Base-by-base conservation (phyloP, 1,140 invertebrate genomes). In the Drosophila quadrilineata region DNA sequence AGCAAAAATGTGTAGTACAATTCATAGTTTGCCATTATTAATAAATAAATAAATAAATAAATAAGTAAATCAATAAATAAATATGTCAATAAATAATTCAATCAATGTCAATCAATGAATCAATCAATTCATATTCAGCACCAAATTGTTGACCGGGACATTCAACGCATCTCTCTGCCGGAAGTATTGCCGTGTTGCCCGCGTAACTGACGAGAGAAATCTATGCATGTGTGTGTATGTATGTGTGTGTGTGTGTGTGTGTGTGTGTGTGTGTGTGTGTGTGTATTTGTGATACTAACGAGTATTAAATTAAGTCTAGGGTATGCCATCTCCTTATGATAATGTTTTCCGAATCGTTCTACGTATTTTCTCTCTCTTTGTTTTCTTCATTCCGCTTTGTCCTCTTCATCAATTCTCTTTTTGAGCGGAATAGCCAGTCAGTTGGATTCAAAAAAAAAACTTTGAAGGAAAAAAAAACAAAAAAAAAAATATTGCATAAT, bases 111-210 rank as follows among this genome's bases (percentile, higher is more conserved):
- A n/a, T n/a, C n/a, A n/a, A n/a, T n/a, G n/a, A n/a, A n/a, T n/a
- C n/a, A 21, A 43, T 26, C 3, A 26, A 26, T 24, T n/a, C 6
- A 21, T 59, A 59, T 73, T 62, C 67, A 80, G 75, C 75, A 80
- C 75, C 75, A 57, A 73, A 29, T 52, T 54, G 62, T 58, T 54
- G 31, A 60, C 28, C 50, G 48, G 53, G 33, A 52, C 45, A 38
- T 40, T 16, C 14, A 66, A 36, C 17, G 46, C 56, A 50, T 59
- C 45, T 62, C 56, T 70, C 16, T 41, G 54, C 26, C 35, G 41
- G 43, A 36, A 67, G 76, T 87, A 87, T 87, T 87, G 84, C 84
- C 74, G 60, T 73, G 63, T 60, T 75, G 84, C 84, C 84, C 84
- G 84, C 71, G 62, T 46, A 52, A 24, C 36, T 36, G 54, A 66